These are phyloP conservation scores for Eupelmus urozonus DNA, from an alignment of 2,888 invertebrate genomes.

Conservation along the genomic window DNA sequence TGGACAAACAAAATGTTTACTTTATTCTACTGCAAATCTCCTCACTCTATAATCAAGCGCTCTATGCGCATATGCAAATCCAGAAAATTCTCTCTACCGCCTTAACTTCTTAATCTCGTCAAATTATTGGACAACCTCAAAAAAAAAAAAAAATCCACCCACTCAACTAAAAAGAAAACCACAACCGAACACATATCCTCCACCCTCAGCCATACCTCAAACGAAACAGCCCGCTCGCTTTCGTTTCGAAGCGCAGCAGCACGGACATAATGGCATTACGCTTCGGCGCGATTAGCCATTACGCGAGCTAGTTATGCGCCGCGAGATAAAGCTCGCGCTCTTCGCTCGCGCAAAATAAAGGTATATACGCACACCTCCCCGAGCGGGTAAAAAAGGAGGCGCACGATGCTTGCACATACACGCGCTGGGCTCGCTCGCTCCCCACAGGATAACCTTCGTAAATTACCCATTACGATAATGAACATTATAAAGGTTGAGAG, in stretches of 20 bases:
- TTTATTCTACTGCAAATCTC: no score
- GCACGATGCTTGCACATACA: not conserved
- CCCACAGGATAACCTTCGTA: conserved; percentile 27
- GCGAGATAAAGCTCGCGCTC: not conserved
- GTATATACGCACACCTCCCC: not conserved
- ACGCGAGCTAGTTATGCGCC: conserved; percentile 69
- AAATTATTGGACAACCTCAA: not conserved
- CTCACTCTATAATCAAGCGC: no score
- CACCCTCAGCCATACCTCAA: not conserved
- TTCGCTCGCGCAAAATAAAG: not conserved
- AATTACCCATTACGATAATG: conserved; percentile 50
- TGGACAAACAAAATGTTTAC: no score
- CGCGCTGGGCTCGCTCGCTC: not conserved
- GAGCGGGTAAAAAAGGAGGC: not conserved
- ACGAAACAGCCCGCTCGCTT: not conserved
- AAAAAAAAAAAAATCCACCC: not conserved
- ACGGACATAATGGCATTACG: conserved; percentile 68
- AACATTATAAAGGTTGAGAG: conserved; percentile 18
- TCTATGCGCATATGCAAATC: no score
- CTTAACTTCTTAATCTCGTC: conserved; percentile 6
- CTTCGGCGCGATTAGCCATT: conserved; percentile 71
- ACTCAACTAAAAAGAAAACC: not conserved
- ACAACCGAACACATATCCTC: not conserved
- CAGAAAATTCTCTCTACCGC: not conserved
- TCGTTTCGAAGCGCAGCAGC: not conserved